Percentiles rank a stretch among this genome's conserved stretches.
phyloP scores from a whole-genome alignment of 2,797 vertebrate species.

The Phylloscopus collybita region DNA sequence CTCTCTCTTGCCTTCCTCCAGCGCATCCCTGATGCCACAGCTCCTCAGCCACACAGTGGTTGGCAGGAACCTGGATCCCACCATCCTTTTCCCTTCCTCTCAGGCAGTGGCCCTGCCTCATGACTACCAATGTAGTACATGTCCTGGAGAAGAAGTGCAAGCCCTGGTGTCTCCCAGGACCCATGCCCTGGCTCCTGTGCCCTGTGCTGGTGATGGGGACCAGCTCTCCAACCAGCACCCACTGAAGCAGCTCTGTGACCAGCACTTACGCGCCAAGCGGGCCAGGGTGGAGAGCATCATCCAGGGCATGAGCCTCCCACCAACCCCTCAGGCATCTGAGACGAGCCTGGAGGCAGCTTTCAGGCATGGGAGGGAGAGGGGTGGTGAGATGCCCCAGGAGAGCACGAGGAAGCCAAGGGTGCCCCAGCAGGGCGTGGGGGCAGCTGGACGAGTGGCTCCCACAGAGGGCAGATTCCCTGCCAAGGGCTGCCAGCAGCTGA shows the following conservation, averaged over 20 bases:
- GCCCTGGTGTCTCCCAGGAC: constrained; percentile 69
- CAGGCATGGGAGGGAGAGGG: constrained; percentile 3
- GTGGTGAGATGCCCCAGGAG: constrained; percentile 67
- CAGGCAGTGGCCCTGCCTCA: constrained; percentile 67
- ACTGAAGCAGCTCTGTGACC: constrained; percentile 75
- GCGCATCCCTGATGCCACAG: constrained; percentile 80
- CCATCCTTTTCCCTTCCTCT: constrained; percentile 74
- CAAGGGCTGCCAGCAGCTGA: constrained; percentile 83
- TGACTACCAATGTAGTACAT: constrained; percentile 74
- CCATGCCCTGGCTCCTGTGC: constrained; percentile 35
- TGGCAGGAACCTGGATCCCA: constrained; percentile 76
- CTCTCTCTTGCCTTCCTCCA: constrained; percentile 74
- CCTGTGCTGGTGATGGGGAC: constrained; percentile 70
- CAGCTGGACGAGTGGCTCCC: neutral
- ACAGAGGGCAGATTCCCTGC: constrained; percentile 62
- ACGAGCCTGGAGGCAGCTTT: neutral
- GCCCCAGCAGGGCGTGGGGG: constrained; percentile 66
- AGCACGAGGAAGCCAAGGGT: constrained; percentile 88
- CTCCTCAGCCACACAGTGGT: constrained; percentile 79
- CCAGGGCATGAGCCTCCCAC: constrained; percentile 86
- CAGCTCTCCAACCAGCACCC: constrained; percentile 81
- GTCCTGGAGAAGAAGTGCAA: constrained; percentile 73
- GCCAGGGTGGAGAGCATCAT: constrained; percentile 94
- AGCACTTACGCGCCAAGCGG: constrained; percentile 88
- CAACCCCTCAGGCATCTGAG: constrained; percentile 61